Evolutionary conservation across 2,113 vertebrate species (phyloP).

Genomic region (Cynocephalus volans): DNA sequence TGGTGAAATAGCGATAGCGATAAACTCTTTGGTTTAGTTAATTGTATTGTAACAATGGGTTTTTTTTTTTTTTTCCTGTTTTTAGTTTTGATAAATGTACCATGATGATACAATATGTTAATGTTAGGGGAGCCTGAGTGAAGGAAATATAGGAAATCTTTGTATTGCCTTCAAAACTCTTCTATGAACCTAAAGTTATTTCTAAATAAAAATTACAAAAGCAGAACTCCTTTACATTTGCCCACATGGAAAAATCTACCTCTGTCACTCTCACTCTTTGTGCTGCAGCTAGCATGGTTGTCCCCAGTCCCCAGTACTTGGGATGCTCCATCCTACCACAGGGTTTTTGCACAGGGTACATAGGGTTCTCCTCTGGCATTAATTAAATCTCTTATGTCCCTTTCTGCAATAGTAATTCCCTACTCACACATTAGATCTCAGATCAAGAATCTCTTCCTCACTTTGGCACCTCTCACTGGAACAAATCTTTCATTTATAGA

Average conservation of each 20-base stretch:
- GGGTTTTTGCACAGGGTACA: not conserved
- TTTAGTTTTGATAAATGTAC: not conserved
- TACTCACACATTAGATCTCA: not conserved
- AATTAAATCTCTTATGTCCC: not conserved
- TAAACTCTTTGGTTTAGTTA: not conserved
- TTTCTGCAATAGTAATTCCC: not conserved
- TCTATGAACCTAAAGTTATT: not conserved
- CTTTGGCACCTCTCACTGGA: not conserved
- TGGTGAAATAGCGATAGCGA: not conserved
- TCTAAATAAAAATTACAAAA: conserved; percentile 3
- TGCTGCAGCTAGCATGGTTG: not conserved
- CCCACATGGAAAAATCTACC: not conserved
- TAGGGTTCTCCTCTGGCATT: not conserved
- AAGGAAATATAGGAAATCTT: not conserved
- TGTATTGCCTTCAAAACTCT: not conserved
- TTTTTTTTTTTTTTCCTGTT: not conserved
- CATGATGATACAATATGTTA: not conserved
- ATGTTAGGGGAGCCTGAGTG: not conserved
- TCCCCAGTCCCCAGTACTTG: too few species aligned
- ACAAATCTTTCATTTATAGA: not conserved
- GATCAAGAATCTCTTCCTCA: not conserved
- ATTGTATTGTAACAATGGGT: not conserved
- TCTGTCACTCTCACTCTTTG: not conserved
- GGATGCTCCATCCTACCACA: not conserved
- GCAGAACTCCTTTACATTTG: not conserved